Conservation (phyloP, 2,797 vertebrate genomes). For the Sarcoramphus papa region DNA sequence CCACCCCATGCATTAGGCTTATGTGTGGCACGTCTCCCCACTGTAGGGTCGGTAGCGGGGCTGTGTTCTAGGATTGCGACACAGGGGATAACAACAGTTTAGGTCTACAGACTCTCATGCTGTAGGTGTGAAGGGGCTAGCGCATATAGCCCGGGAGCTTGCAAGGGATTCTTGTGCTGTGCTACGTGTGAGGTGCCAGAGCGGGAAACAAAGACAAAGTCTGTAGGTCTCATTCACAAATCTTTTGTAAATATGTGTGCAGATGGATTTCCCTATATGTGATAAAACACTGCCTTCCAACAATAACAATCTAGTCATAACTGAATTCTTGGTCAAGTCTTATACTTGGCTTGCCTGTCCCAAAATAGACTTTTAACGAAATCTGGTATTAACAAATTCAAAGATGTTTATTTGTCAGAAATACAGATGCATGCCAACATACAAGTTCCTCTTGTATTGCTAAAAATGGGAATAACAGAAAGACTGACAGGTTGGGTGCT, state of each 20-base stretch:
- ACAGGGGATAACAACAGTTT: rapidly evolving
- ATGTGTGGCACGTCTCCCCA: rapidly evolving
- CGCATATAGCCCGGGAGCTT: rapidly evolving
- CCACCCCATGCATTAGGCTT: not conserved
- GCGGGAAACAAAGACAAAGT: not conserved
- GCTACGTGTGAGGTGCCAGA: not conserved
- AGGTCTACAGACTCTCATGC: no score
- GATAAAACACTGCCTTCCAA: not conserved
- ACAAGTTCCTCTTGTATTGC: not conserved
- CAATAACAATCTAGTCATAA: not conserved
- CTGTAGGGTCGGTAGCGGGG: rapidly evolving
- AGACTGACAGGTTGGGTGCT: not conserved
- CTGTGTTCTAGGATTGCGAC: not conserved
- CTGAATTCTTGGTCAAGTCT: not conserved
- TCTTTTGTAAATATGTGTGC: not conserved
- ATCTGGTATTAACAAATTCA: not conserved
- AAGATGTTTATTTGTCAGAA: not conserved
- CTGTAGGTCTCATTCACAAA: not conserved
- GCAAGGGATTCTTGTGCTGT: not conserved
- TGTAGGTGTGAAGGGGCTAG: not conserved
- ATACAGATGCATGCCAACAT: not conserved
- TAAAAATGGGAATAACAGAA: not conserved
- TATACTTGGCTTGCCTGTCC: not conserved
- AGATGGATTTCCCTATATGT: not conserved
- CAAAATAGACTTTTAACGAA: not conserved